Percentiles rank a stretch among this genome's conserved stretches.
These are phyloP conservation scores for Keiferia lycopersicella DNA, from an alignment of 2,888 invertebrate species.

Conservation along the genomic window DNA sequence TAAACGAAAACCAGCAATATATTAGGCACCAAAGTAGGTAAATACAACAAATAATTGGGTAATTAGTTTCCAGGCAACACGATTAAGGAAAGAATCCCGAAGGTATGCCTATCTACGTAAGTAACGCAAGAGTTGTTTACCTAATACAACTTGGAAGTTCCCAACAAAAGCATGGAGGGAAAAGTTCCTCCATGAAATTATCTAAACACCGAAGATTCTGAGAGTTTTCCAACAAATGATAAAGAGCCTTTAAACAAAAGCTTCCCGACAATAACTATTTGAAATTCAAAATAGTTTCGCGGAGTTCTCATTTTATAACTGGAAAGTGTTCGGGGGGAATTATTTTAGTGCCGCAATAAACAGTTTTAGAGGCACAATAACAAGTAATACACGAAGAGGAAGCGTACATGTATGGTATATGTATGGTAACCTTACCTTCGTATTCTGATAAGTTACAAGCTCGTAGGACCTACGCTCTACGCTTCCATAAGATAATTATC, in stretches of 20 bases:
- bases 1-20: too few relatives aligned
- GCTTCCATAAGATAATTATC: too few relatives aligned
- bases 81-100: background rate
- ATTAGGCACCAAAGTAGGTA: too few relatives aligned
- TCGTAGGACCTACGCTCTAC: too few relatives aligned
- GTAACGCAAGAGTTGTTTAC: background rate
- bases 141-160: conserved; percentile 10
- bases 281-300: conserved; percentile 29
- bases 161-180: conserved; percentile 18
- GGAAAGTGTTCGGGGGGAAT: conserved; percentile 5
- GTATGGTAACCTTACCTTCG: too few relatives aligned
- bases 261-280: conserved; percentile 25
- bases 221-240: conserved; percentile 23
- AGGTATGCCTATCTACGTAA: background rate
- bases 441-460: too few relatives aligned
- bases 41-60: too few relatives aligned
- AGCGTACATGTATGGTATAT: too few relatives aligned
- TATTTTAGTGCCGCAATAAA: conserved; percentile 15
- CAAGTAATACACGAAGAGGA: background rate
- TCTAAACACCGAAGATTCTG: conserved; percentile 28
- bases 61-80: too few relatives aligned
- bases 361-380: background rate
- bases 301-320: conserved; percentile 24
- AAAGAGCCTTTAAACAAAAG: conserved; percentile 23
- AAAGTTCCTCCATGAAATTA: conserved; percentile 20